Base-by-base conservation (phyloP, 2,888 invertebrate genomes). In the Platycnemis pennipes region DNA sequence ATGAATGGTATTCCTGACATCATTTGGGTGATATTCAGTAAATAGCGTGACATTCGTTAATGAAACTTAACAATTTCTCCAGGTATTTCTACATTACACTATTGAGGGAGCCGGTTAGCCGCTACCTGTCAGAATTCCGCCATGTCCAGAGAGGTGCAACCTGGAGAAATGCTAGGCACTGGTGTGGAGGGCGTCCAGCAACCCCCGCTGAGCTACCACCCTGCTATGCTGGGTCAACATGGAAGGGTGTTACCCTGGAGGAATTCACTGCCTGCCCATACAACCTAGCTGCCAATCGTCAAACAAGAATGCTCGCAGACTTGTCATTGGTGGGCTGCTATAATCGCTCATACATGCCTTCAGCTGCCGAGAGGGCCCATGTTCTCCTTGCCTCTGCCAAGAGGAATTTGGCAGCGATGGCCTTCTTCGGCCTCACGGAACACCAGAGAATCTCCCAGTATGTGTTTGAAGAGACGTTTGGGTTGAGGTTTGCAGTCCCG, bases 291-390 rank as follows among this genome's bases (percentile, higher is more conserved):
- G 98, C 98, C 96, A 99, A 99, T 97, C 97, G 99, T 95, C 99
- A 99, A 97, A 99, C 99, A 4, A 97, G 99, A 95, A 99, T 99
- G 99, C 96, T 99, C 96, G 99, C 99, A 31, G 99, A 99, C 97
- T 97, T 99, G 95, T 98, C 99, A 94, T 97, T 99, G 94, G 98
- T 99, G 69, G 99, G 99, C 94, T 99, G 99, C 97, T 99, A 99
- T 97, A 99, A 99, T 96, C 98, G 98, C 95, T 98, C 98, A 94
- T 97, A 98, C 95, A 97, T 98, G 97, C 97, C 98, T 94, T 97
- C 97, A 94, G 97, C 97, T 22, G 96, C 96, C 31, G 98, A 99
- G 96, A 97, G 98, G 69, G 98, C 99, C 96, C 97, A 98, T 94
- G 98, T 99, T 91, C 98, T 99, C 97, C 97, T 99, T 95, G 98